Evolutionary conservation across 2,888 invertebrate genomes (phyloP).

Genomic region (Cyclophora punctaria): DNA sequence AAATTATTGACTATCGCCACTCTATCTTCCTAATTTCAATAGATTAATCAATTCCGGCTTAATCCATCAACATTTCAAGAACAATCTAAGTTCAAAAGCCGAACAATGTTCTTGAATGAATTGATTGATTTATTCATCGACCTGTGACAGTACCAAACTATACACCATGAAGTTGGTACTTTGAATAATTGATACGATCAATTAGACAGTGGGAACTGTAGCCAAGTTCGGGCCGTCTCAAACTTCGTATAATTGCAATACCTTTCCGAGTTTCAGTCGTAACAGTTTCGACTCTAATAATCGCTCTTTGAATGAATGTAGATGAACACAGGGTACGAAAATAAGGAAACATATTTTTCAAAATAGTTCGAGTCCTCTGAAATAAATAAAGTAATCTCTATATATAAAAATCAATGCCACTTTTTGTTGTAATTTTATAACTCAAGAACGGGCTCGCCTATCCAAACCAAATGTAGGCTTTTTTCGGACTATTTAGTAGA

Average conservation of each 20-base stretch:
- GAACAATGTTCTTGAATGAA: constrained; percentile 21
- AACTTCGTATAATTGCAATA: constrained; percentile 51
- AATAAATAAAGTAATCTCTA: too few species aligned
- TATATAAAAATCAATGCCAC: too few species aligned
- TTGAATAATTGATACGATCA: constrained; percentile 63
- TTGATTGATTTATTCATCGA: constrained; percentile 34
- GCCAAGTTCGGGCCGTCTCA: constrained; percentile 31
- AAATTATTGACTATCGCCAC: too few species aligned
- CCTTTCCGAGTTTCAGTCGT: constrained; percentile 34
- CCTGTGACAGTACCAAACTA: constrained; percentile 29
- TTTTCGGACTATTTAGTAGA: too few species aligned
- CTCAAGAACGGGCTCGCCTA: too few species aligned
- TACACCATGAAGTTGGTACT: constrained; percentile 34
- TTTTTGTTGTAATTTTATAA: too few species aligned
- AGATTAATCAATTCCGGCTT: not conserved
- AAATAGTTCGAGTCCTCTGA: too few species aligned
- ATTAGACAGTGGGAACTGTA: constrained; percentile 39
- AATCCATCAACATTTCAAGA: constrained; percentile 1
- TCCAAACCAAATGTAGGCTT: too few species aligned
- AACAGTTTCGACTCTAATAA: constrained; percentile 33
- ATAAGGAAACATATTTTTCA: too few species aligned
- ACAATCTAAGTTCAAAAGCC: constrained; percentile 6
- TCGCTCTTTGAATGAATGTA: constrained; percentile 10
- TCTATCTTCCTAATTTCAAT: too few species aligned
- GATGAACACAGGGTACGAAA: too few species aligned